Evolutionary conservation across 2,888 invertebrate species (phyloP).

Genomic region (Thymelicus lineola): DNA sequence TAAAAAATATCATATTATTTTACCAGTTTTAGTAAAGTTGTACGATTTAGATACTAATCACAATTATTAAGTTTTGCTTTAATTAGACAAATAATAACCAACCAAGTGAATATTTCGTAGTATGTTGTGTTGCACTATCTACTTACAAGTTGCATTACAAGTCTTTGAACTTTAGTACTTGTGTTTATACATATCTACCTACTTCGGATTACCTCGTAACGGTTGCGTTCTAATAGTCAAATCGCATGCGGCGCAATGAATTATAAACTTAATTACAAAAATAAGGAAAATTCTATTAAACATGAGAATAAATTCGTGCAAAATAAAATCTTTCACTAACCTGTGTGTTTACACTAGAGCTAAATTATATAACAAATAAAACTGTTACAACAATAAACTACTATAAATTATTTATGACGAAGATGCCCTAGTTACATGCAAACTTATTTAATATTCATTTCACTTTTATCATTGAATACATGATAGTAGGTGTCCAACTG

Average conservation of each 20-base stretch:
- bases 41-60: no score
- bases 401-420: background rate
- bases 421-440: slow-evolving; percentile 7
- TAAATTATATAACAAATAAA: slow-evolving; percentile 9
- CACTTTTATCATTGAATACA: slow-evolving; percentile 48
- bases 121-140: no score
- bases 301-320: no score
- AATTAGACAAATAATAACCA: no score
- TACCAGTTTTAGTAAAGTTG: no score
- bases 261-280: background rate
- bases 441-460: slow-evolving; percentile 38
- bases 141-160: background rate
- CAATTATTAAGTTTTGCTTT: no score
- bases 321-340: no score
- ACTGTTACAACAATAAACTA: background rate
- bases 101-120: no score
- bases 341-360: no score
- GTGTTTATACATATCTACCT: background rate
- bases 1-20: no score
- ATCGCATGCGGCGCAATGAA: slow-evolving; percentile 1
- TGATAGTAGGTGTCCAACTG: slow-evolving; percentile 49
- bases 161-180: slow-evolving; percentile 6
- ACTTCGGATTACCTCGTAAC: slow-evolving; percentile 12
- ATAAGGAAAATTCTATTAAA: background rate
- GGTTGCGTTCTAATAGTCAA: slow-evolving; percentile 34